Evolutionary conservation across 2,888 invertebrate species (phyloP).

Genomic region (Venusia cambrica): DNA sequence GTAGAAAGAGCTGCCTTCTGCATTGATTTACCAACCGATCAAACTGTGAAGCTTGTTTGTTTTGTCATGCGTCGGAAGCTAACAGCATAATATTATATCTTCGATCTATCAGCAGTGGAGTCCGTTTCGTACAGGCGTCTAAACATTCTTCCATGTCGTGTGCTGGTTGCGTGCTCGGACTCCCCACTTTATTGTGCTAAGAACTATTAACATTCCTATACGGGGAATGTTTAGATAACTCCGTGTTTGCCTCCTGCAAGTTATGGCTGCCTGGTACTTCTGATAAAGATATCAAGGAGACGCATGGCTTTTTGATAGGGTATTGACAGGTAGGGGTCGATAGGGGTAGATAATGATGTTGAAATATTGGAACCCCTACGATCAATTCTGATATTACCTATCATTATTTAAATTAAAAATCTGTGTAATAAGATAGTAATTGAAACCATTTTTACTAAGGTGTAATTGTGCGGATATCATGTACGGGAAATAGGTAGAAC

Average conservation of each 20-base stretch:
- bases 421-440: no score
- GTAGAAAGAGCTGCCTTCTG: no score
- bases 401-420: no score
- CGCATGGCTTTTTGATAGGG: conserved; percentile 32
- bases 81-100: no score
- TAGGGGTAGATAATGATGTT: conserved; percentile 23
- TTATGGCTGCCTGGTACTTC: conserved; percentile 31
- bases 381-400: no score
- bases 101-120: conserved; percentile 9
- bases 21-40: no score
- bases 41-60: no score
- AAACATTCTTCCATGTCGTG: conserved; percentile 53
- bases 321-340: conserved; percentile 28
- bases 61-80: no score
- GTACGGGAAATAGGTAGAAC: no score
- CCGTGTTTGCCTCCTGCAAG: conserved; percentile 29
- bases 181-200: conserved; percentile 60
- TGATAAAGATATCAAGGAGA: conserved; percentile 32
- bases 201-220: conserved; percentile 77
- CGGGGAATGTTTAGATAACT: conserved; percentile 73
- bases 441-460: no score
- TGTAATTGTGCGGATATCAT: no score
- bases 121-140: conserved; percentile 23
- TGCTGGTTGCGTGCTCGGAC: conserved; percentile 55
- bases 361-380: conserved; percentile 10